These are phyloP conservation scores for Onychorhynchus coronatus DNA, from an alignment of 2,113 vertebrate species.

Conservation along the genomic window DNA sequence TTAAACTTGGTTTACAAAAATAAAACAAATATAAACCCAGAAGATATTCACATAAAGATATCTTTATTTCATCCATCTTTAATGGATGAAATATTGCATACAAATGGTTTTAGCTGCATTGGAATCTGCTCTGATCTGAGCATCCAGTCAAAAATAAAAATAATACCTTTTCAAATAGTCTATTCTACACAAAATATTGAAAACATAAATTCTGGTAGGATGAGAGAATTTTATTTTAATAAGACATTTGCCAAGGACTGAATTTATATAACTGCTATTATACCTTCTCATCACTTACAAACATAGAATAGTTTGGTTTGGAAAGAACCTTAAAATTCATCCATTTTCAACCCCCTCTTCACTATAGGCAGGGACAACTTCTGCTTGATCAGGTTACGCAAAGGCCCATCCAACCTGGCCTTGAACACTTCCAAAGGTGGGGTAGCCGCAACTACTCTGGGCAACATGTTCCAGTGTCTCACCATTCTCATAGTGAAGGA, in stretches of 20 bases:
- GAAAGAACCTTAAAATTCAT: not conserved
- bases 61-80: not conserved
- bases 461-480: not conserved
- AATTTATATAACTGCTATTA: not conserved
- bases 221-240: not conserved
- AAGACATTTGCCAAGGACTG: not conserved
- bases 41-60: not conserved
- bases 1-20: not conserved
- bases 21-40: not conserved
- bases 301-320: not conserved
- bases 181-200: not conserved
- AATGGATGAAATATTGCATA: not conserved
- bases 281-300: not conserved
- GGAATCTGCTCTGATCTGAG: not conserved
- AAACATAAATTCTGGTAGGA: not conserved
- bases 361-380: not conserved
- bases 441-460: not conserved
- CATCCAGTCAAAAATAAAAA: not conserved
- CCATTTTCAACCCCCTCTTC: not conserved
- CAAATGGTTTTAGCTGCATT: not conserved
- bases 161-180: not conserved
- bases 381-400: not conserved
- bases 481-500: not conserved
- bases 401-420: not conserved
- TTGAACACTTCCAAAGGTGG: not conserved